Base-by-base conservation (phyloP, 2,113 vertebrate species). In the Grammomys surdaster region DNA sequence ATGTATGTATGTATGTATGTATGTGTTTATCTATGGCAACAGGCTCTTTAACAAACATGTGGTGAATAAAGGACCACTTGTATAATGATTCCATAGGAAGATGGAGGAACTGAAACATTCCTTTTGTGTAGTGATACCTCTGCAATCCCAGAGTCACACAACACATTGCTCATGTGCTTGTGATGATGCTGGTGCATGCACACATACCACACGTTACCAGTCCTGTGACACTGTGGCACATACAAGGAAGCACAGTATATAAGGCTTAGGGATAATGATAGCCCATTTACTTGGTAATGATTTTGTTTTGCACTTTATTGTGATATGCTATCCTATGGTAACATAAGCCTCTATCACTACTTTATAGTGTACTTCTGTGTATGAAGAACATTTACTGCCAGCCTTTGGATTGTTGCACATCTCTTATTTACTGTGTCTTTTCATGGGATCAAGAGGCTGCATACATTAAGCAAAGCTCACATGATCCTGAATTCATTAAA, bases 131-230 rank as follows among this genome's bases (percentile, higher is more conserved):
- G n/a, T 5, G 28, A 75, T 7, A 20, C 8, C 13, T 5, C 16
- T 28, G 8, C 14, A 7, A 36, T 85, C 9, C 6, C 24, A 85
- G 4, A 17, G 33, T 69, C 54, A 46, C 14, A 10, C 24, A 60
- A 24, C 3, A 6, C 1, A 7, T 51, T 22, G 10, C 43, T 48
- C 10, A 63, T 4, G 2, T 72, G 31, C 4, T n/a, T 40, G 7
- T 28, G 28, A n/a, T 75, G 19, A 43, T 13, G 31, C 28, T 90
- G 14, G 2, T 77, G 2, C 43, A 4, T 40, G 26, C 8, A 69
- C 54, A 56, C 12, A 63, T 40, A 43, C 9, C 48, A 2, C 46
- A n/a, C 40, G 40, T 28, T 54, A 7, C 67, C 26, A 36, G 56
- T 54, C 56, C 46, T 19, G 28, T 33, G 8, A 51, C 36, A 63